These are phyloP conservation scores for Carettochelys insculpta DNA, from an alignment of 2,113 vertebrate species.

Conservation along the genomic window DNA sequence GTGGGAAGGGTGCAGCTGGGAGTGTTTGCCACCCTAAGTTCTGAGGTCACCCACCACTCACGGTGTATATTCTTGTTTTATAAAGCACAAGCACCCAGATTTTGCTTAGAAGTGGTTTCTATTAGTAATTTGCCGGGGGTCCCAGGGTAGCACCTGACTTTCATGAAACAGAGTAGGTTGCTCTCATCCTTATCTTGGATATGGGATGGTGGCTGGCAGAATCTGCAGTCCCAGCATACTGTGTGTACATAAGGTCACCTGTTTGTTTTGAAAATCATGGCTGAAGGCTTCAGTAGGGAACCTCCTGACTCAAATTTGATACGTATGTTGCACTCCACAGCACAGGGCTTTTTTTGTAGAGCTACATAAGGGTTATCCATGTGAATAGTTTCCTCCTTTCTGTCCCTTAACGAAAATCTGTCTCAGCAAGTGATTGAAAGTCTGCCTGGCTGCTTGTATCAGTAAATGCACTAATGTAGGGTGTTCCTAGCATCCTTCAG, in stretches of 20 bases:
- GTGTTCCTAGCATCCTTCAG: not conserved
- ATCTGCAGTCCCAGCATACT: not conserved
- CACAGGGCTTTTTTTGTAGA: not conserved
- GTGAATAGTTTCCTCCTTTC: not conserved
- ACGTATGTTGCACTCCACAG: not conserved
- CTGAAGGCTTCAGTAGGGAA: not conserved
- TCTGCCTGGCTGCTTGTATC: not conserved
- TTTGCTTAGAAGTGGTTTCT: not conserved
- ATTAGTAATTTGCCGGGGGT: not conserved
- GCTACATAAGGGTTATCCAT: not conserved
- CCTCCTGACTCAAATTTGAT: not conserved
- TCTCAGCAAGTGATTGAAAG: not conserved
- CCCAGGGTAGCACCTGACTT: not conserved
- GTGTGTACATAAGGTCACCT: not conserved
- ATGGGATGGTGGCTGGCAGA: not conserved
- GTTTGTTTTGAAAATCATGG: not conserved
- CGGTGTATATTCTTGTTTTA: not conserved
- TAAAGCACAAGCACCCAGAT: not conserved
- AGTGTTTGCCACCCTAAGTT: too few species aligned
- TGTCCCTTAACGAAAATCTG: not conserved
- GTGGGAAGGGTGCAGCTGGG: too few species aligned
- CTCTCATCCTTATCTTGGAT: not conserved
- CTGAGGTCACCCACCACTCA: too few species aligned
- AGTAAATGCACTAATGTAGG: not conserved
- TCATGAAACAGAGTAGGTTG: not conserved